These are phyloP conservation scores for Dryocosmus kuriphilus DNA, from an alignment of 2,888 invertebrate genomes.

Conservation along the genomic window DNA sequence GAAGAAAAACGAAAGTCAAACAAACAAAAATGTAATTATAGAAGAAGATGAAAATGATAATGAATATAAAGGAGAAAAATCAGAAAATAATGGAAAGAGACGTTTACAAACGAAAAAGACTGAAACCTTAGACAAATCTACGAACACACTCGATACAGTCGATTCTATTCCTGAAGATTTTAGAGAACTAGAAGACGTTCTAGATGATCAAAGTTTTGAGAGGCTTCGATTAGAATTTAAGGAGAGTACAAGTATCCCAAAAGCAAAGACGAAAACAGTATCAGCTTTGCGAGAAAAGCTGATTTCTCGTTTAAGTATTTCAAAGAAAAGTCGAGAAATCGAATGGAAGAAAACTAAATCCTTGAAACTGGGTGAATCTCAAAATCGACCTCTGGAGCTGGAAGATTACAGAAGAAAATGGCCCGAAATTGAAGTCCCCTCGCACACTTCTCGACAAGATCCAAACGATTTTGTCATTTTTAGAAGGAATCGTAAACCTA, in stretches of 20 bases:
- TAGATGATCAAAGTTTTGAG: slow-evolving; percentile 61
- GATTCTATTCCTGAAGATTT: slow-evolving; percentile 41
- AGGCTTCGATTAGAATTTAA: slow-evolving; percentile 66
- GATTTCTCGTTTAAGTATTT: slow-evolving; percentile 51
- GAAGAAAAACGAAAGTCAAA: slow-evolving; percentile 12
- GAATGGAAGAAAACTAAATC: background rate
- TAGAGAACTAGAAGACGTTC: slow-evolving; percentile 58
- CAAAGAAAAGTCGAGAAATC: slow-evolving; percentile 46
- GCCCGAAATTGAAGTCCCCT: slow-evolving; percentile 50
- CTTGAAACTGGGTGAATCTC: slow-evolving; percentile 41
- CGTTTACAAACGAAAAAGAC: slow-evolving; percentile 11
- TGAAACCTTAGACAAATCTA: slow-evolving; percentile 36
- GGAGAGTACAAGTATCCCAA: slow-evolving; percentile 53
- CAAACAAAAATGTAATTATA: slow-evolving; percentile 6
- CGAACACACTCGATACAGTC: slow-evolving; percentile 45
- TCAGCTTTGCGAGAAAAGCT: slow-evolving; percentile 64
- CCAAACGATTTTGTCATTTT: slow-evolving; percentile 60
- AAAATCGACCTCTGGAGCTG: slow-evolving; percentile 59
- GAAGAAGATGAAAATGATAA: background rate
- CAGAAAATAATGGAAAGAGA: slow-evolving; percentile 15
- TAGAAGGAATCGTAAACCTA: slow-evolving; percentile 76
- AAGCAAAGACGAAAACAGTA: slow-evolving; percentile 63
- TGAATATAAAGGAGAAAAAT: slow-evolving; percentile 9
- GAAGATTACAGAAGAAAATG: slow-evolving; percentile 60
- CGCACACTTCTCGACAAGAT: slow-evolving; percentile 33